These are phyloP conservation scores for Agonopterix arenella DNA, from an alignment of 2,888 invertebrate species.

Conservation along the genomic window DNA sequence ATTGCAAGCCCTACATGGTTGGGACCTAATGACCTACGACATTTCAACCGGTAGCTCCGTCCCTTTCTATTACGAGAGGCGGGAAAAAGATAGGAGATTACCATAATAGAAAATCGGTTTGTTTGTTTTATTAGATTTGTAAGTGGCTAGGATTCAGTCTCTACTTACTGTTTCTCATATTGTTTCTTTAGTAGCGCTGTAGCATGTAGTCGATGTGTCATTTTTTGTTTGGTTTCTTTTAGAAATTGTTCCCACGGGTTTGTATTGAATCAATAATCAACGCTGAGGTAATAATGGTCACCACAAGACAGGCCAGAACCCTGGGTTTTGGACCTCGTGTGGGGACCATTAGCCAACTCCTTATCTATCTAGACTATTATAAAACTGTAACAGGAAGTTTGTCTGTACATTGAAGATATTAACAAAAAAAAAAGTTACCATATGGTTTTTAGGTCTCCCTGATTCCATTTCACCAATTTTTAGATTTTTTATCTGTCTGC, in stretches of 20 bases:
- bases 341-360: too few species aligned
- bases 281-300: too few species aligned
- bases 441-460: too few species aligned
- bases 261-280: background rate
- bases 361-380: too few species aligned
- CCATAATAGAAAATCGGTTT: conserved; percentile 68
- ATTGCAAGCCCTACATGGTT: conserved; percentile 69
- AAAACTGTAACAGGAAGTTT: too few species aligned
- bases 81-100: conserved; percentile 42
- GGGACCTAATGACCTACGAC: conserved; percentile 76
- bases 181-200: conserved; percentile 43
- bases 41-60: conserved; percentile 63
- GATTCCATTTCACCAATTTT: too few species aligned
- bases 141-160: conserved; percentile 56
- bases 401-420: too few species aligned
- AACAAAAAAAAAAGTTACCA: too few species aligned
- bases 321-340: too few species aligned
- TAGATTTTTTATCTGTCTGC: too few species aligned
- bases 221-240: conserved; percentile 10
- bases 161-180: conserved; percentile 56
- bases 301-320: too few species aligned
- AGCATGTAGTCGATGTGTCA: conserved; percentile 23
- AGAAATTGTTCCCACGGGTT: conserved; percentile 6
- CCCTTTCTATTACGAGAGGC: conserved; percentile 35
- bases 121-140: conserved; percentile 71